Base-by-base conservation (phyloP, 2,113 vertebrate species). In the Engraulis encrasicolus region DNA sequence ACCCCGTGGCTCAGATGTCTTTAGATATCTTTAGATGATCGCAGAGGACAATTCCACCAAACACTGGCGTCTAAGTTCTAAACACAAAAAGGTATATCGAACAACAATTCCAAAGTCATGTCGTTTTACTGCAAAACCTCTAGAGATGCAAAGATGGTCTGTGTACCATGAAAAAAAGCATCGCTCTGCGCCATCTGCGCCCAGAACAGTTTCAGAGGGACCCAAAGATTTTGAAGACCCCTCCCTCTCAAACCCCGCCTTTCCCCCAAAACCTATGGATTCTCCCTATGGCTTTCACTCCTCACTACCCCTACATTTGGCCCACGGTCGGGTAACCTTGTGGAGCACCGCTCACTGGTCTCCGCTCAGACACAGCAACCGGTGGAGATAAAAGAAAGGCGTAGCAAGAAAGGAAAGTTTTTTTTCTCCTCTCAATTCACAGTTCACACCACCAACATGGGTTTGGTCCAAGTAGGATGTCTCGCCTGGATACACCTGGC, bases 361-460 rank as follows among this genome's bases (percentile, higher is more conserved):
- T n/a, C n/a, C n/a, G n/a, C n/a, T n/a, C 66, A 6, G 3, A 45
- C 14, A 11, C 11, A 74, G 31, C 27, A 34, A 18, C 66, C 34
- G 31, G 66, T 36, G 66, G 66, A 74, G 66, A 31, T 34, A n/a
- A n/a, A n/a, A n/a, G n/a, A n/a, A n/a, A 74, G 31, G 27, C 27
- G 27, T 15, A 31, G 9, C 12, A 5, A 74, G 27, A 31, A 31
- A 27, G 20, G 20, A 23, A 2, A 4, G 6, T 12, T 6, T 66
- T 74, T 34, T 36, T 31, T 14, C 27, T 74, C 66, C 0, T 23
- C 17, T 31, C 31, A 3, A 14, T 31, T 36, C 66, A 34, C 1
- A 3, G 27, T 78, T 23, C 38, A 48, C 18, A n/a, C n/a, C n/a
- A n/a, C n/a, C n/a, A n/a, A n/a, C 38, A 89, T 90, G 88, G 66